phyloP scores from a whole-genome alignment of 2,113 vertebrate species.

The Geothlypis trichas region DNA sequence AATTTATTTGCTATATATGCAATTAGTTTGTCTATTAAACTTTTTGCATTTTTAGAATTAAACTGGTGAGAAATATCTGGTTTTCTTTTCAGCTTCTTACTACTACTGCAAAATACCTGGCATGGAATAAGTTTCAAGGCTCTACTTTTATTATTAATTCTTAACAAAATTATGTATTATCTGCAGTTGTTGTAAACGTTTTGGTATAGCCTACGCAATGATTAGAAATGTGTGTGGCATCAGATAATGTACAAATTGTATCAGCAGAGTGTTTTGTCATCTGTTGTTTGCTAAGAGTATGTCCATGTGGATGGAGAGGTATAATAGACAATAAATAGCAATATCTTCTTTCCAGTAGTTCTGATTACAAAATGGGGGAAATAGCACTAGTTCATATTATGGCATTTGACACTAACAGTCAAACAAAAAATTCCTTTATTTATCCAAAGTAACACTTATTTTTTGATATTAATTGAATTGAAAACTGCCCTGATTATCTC shows the following conservation, averaged over 20 bases:
- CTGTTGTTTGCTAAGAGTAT: background rate
- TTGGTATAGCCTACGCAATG: background rate
- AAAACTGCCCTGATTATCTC: slow-evolving; percentile 33
- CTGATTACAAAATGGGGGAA: background rate
- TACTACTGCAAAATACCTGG: background rate
- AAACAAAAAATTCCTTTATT: background rate
- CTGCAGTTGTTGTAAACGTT: background rate
- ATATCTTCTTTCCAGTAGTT: background rate
- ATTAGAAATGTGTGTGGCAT: background rate
- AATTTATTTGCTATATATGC: background rate
- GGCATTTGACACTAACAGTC: background rate
- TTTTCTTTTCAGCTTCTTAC: background rate
- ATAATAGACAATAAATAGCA: background rate
- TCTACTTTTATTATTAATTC: background rate
- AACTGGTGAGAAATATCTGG: background rate
- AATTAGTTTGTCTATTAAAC: background rate
- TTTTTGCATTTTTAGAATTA: background rate
- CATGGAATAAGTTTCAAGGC: background rate
- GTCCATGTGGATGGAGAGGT: background rate
- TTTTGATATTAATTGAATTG: background rate
- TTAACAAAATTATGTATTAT: background rate
- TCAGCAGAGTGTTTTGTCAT: background rate
- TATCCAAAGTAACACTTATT: background rate
- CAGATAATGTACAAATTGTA: background rate
- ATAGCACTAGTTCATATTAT: background rate